Percentiles rank a stretch among this genome's conserved stretches.
Evolutionary conservation across 1,140 invertebrate species (phyloP).

Genomic region (Apolygus lucorum): DNA sequence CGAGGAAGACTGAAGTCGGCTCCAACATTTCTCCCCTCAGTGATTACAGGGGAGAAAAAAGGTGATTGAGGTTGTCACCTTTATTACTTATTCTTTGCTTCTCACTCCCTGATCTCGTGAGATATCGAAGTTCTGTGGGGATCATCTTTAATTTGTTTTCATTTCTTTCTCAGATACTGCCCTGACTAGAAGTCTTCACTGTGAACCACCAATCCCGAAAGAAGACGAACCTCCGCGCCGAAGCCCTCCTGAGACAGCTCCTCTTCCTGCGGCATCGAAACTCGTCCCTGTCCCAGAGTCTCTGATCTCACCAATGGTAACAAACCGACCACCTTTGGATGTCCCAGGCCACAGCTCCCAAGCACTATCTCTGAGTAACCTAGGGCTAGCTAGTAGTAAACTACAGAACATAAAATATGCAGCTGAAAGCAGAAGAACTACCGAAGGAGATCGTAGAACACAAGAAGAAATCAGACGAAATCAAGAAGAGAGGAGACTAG

Average conservation of each 20-base stretch:
- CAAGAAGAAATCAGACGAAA: constrained; percentile 41
- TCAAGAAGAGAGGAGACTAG: too few species aligned
- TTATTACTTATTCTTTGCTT: too few species aligned
- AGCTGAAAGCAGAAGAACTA: too few species aligned
- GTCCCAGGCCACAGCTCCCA: constrained; percentile 35
- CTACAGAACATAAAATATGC: constrained; percentile 48
- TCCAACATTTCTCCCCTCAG: too few species aligned
- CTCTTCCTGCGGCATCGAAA: constrained; percentile 68
- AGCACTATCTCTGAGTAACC: constrained; percentile 35
- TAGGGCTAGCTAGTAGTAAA: constrained; percentile 52
- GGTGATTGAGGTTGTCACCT: too few species aligned
- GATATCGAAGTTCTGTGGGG: too few species aligned
- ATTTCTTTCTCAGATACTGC: background rate
- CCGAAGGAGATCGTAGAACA: constrained; percentile 41
- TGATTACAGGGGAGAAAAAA: too few species aligned
- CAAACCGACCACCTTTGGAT: constrained; percentile 47
- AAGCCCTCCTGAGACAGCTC: constrained; percentile 34
- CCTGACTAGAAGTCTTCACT: constrained; percentile 26
- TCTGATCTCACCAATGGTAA: constrained; percentile 61
- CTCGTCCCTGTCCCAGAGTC: constrained; percentile 78
- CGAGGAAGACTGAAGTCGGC: too few species aligned
- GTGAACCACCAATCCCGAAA: background rate
- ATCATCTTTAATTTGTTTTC: too few species aligned
- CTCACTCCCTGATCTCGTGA: too few species aligned
- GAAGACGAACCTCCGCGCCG: background rate